Evolutionary conservation across 2,113 vertebrate genomes (phyloP).

Genomic region (Ictalurus furcatus): DNA sequence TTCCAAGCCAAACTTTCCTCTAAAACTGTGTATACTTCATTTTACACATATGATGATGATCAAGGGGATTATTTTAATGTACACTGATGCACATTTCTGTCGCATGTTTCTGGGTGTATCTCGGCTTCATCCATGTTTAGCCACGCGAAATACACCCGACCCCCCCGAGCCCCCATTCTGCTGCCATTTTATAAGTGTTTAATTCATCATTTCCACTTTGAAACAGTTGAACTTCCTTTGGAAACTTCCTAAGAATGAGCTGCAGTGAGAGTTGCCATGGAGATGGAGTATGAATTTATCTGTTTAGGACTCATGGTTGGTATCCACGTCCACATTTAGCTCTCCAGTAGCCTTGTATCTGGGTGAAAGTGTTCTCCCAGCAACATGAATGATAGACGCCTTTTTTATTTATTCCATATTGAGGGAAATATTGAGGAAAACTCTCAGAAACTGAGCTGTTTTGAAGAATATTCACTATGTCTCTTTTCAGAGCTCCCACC

Average conservation of each 20-base stretch:
- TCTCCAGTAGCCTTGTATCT: neutral
- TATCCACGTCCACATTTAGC: constrained; percentile 21
- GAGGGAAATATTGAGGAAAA: neutral
- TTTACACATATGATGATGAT: neutral
- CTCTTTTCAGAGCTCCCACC: neutral
- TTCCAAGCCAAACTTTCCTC: neutral
- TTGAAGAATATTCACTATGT: neutral
- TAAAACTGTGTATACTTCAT: neutral
- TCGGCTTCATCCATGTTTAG: neutral
- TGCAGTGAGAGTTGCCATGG: constrained; percentile 20
- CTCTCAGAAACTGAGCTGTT: neutral
- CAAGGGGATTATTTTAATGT: neutral
- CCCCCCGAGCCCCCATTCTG: neutral
- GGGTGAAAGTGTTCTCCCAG: constrained; percentile 19
- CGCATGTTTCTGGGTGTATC: neutral
- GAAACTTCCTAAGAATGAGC: constrained; percentile 31
- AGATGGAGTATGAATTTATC: constrained; percentile 12
- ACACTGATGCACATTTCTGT: neutral
- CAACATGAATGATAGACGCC: neutral
- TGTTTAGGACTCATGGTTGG: constrained; percentile 27
- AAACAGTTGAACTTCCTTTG: constrained; percentile 23
- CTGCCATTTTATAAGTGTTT: neutral
- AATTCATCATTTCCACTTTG: neutral
- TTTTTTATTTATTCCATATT: neutral
- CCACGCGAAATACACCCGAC: neutral